Evolutionary conservation across 2,888 invertebrate genomes (phyloP), one percentile per base, ranked within the genome.

Genomic region (Agonopterix alstromeriana): DNA sequence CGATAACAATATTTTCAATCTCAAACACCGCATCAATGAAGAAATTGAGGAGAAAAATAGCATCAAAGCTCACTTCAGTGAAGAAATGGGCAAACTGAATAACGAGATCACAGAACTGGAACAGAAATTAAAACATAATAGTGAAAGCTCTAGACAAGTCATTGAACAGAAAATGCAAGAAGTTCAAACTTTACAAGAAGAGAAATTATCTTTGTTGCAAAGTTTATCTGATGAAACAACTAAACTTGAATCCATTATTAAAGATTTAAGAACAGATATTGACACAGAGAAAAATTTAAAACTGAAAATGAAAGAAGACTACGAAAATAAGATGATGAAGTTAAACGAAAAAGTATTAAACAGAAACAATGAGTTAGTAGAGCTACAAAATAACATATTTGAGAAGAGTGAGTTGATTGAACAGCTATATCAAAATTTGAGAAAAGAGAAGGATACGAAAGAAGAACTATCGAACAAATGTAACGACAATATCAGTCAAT

Each of bases 41-140:
- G 79, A 81, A 60, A 73, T 82, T 47, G 77, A 83, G 49, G 70
- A 74, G 27, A 80, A 77, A 55, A 77, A 76, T 51, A 61, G 64
- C 44, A 52, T 83, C 9, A 75, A 74, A 60, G 48, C 60, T 3
- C 60, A 70, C 48, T 80, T 61, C 38, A 70, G 75, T 54, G 63
- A 79, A 53, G 76, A 77, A 67, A 57, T 80, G 8, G 75, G 63
- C 5, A 78, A 72, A 69, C 61, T 86, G 3, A 81, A 78, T 47
- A 81, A 79, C 56, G 73, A 79, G 53, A 70, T 82, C 1, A 79
- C 75, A 63, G 83, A 84, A 65, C 54, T 85, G 12, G 81, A 80
- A 53, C 82, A 77, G 52, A 75, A 70, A 43, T 53, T 83, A 8
- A 77, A 68, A 58, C 73, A 77, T 36, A 76, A 71, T 42, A 66